Percentiles rank a stretch among this genome's conserved stretches.
Evolutionary conservation across 2,888 invertebrate genomes (phyloP).

Genomic region (Drosophila kuntzei): DNA sequence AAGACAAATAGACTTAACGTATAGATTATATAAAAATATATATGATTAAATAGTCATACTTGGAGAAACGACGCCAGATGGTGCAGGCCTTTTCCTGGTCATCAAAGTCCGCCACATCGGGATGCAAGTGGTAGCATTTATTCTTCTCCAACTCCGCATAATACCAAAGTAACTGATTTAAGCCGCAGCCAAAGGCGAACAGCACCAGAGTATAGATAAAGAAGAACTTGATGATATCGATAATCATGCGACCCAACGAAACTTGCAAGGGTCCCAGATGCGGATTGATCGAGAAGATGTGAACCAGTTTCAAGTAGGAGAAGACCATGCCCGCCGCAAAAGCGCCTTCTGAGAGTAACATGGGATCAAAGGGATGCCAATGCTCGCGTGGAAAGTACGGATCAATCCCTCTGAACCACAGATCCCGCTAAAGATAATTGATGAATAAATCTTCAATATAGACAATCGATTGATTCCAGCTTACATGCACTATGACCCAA

Average conservation of each 20-base stretch:
- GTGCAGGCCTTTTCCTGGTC: conserved; percentile 93
- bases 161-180: conserved; percentile 97
- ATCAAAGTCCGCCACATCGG: conserved; percentile 93
- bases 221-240: conserved; percentile 98
- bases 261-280: conserved; percentile 97
- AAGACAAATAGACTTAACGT: conserved; percentile 69
- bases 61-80: conserved; percentile 95
- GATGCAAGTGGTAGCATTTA: conserved; percentile 92
- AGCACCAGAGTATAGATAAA: conserved; percentile 96
- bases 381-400: conserved; percentile 95
- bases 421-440: conserved; percentile 88
- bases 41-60: conserved; percentile 87
- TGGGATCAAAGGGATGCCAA: conserved; percentile 98
- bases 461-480: conserved; percentile 34
- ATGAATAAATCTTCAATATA: accelerated
- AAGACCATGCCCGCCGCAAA: conserved; percentile 99
- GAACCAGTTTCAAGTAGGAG: conserved; percentile 97
- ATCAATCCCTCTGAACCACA: conserved; percentile 88
- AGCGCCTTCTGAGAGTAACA: conserved; percentile 95
- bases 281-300: conserved; percentile 98
- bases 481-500: conserved; percentile 95
- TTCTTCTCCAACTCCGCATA: conserved; percentile 95
- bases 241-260: conserved; percentile 96
- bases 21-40: neutral
- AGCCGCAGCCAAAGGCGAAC: conserved; percentile 98